Percentiles rank a stretch among this genome's conserved stretches.
phyloP scores from a whole-genome alignment of 2,797 vertebrate species.

The Phrynocephalus guinanensis region DNA sequence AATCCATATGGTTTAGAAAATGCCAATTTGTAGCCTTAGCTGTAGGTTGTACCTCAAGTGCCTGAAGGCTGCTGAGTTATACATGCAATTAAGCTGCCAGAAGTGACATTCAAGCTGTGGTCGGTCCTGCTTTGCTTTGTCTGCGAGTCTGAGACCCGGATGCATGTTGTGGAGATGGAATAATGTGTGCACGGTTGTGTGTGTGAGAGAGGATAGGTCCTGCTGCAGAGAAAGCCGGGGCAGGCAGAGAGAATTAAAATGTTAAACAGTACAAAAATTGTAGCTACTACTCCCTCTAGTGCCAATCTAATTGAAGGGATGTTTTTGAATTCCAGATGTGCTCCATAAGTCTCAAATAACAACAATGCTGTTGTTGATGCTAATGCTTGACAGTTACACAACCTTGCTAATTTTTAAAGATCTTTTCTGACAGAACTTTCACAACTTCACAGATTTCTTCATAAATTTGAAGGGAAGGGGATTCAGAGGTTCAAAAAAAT shows the following conservation, averaged over 20 bases:
- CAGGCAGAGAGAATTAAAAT: not conserved
- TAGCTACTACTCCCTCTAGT: constrained; percentile 34
- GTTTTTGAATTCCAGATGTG: constrained; percentile 14
- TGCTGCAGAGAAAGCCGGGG: not conserved
- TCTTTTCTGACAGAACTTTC: not conserved
- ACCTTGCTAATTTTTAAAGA: not conserved
- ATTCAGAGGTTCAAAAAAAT: not conserved
- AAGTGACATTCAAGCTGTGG: constrained; percentile 23
- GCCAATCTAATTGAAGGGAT: constrained; percentile 8
- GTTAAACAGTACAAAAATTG: constrained; percentile 19
- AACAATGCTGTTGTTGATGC: not conserved
- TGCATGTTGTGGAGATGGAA: not conserved
- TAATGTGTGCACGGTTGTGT: not conserved
- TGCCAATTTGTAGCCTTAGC: not conserved
- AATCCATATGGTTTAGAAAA: constrained; percentile 10
- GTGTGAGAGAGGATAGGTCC: not conserved
- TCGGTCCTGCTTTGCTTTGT: not conserved
- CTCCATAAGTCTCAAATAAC: not conserved
- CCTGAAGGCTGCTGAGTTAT: not conserved
- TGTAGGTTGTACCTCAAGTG: not conserved
- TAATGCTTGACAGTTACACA: not conserved
- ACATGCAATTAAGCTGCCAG: constrained; percentile 20
- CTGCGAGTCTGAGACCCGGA: constrained; percentile 1
- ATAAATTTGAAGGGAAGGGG: not conserved
- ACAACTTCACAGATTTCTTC: not conserved